A percentile compares a stretch with the other conserved stretches of the same genome.
These are phyloP conservation scores for Acleris cristana DNA, from an alignment of 2,888 invertebrate species.

Conservation along the genomic window DNA sequence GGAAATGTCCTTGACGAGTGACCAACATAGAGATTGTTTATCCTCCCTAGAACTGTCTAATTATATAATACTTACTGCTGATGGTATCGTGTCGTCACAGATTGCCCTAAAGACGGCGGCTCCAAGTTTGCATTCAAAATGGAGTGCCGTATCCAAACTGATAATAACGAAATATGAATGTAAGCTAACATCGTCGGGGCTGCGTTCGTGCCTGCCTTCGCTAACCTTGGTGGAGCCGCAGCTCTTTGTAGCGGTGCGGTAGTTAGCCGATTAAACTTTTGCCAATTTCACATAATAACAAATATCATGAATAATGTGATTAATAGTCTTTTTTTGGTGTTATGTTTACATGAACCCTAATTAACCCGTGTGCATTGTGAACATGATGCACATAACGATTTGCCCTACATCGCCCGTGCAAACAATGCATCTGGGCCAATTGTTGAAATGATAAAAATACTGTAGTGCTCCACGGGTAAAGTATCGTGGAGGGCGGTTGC, in stretches of 20 bases:
- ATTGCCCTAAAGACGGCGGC: background rate
- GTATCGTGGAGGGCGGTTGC: too few relatives aligned
- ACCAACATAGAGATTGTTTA: too few relatives aligned
- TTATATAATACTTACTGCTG: background rate
- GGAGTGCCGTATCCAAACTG: conserved; percentile 23
- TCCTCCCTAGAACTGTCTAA: too few relatives aligned
- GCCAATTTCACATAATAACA: conserved; percentile 21
- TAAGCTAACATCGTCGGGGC: conserved; percentile 38
- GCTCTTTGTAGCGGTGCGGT: conserved; percentile 23
- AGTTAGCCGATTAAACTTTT: conserved; percentile 36
- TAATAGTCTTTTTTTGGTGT: background rate
- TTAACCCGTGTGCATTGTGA: too few relatives aligned
- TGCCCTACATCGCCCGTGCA: too few relatives aligned
- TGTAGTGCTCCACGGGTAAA: too few relatives aligned
- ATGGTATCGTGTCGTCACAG: too few relatives aligned
- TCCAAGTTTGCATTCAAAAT: background rate
- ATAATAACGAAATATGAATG: conserved; percentile 15
- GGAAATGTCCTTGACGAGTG: too few relatives aligned
- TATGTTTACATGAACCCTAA: too few relatives aligned
- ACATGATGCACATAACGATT: too few relatives aligned
- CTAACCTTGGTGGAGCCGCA: conserved; percentile 23
- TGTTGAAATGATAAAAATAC: too few relatives aligned
- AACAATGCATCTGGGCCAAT: too few relatives aligned
- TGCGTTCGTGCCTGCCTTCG: conserved; percentile 53
- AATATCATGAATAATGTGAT: background rate